Percentiles rank a stretch among this genome's conserved stretches.
Evolutionary conservation across 2,113 vertebrate genomes (phyloP).

Genomic region (Rattus norvegicus): DNA sequence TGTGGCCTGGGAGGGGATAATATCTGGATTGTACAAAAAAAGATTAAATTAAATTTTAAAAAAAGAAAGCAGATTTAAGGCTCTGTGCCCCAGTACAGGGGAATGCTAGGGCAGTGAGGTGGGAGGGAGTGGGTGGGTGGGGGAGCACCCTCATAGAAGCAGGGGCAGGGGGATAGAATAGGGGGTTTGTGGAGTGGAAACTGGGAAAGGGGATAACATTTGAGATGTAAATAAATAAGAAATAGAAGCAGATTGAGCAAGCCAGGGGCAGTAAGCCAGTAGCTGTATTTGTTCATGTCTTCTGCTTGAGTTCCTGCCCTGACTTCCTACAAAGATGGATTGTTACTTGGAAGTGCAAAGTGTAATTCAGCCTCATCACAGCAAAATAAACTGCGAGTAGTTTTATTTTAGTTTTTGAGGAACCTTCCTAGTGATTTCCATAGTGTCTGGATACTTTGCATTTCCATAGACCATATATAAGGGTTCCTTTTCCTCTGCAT

Average conservation of each 20-base stretch:
- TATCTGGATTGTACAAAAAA: no score
- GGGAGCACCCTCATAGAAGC: no score
- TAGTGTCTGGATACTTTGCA: neutral
- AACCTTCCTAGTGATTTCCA: neutral
- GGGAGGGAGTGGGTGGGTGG: no score
- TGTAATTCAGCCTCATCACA: neutral
- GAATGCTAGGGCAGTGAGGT: no score
- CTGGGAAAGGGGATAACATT: no score
- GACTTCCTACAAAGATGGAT: neutral
- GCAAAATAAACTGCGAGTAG: neutral
- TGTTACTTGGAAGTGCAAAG: neutral
- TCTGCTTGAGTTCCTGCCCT: neutral
- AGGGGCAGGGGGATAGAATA: no score
- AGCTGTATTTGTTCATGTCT: neutral
- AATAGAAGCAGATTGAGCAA: neutral
- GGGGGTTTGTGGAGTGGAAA: no score
- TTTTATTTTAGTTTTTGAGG: neutral
- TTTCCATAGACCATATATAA: neutral
- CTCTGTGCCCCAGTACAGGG: no score
- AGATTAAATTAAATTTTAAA: no score
- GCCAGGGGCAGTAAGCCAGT: neutral
- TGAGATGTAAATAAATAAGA: no score
- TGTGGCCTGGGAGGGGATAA: no score
- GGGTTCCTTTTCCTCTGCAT: neutral
- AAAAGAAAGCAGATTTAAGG: no score